Evolutionary conservation across 2,113 vertebrate species (phyloP), one percentile per base, ranked within the genome.

Genomic region (Phalacrocorax brasilianus): DNA sequence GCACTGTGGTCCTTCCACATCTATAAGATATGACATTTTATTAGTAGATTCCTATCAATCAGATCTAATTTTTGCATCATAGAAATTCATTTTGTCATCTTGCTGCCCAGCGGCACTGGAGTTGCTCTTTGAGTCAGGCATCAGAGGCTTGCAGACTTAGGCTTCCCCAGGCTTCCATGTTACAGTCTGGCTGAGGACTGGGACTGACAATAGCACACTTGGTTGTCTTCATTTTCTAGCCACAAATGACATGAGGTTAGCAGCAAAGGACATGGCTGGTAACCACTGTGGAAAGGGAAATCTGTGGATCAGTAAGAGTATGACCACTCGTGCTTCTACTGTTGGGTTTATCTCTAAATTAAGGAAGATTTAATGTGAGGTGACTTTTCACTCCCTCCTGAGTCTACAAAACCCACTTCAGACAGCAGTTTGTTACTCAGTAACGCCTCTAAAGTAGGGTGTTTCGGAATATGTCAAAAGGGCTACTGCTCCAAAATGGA

Each of bases 1-100:
- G 97, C 97, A 97, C 97, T 65, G 12, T 88, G 95, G 89, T 97
- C 96, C 97, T 85, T 97, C 95, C 96, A 53, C 95, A 88, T 97
- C 98, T 72, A 97, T 53, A 85, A 96, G 96, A 98, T 68, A 96
- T 95, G 98, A 98, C 98, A 97, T 98, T 96, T 98, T 96, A 98
- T 97, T 90, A 96, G 97, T 93, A 85, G 65, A 30, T 89, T 93
- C 90, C 96, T 91, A 98, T 98, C 98, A 86, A 97, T 98, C 98
- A 97, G 33, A 61, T 94, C 88, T 83, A 58, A 96, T 97, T 95
- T 96, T 96, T 94, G 91, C 94, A 86, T 96, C 93, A 44, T 63
- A 66, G 92, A 96, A 97, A 98, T 96, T 91, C 47, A 70, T 78
- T 47, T 70, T 95, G 97, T 94, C 90, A 13, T 97, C 94, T 96